Conservation (phyloP, 2,113 vertebrate species). For the Andinoacara biseriatus region DNA sequence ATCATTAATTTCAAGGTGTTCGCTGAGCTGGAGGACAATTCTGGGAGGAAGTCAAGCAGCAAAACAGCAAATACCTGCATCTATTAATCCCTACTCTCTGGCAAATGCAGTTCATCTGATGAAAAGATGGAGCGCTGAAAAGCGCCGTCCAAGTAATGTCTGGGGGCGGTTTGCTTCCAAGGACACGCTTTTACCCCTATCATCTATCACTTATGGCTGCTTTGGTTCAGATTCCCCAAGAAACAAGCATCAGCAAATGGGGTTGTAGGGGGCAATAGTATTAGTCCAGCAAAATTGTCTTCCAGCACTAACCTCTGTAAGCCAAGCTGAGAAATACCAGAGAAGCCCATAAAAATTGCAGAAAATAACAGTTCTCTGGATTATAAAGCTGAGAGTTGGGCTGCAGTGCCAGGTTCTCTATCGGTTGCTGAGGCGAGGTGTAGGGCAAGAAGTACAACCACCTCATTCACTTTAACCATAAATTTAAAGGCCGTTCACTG, state of each 20-base stretch:
- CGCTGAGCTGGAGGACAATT: slow-evolving; percentile 55
- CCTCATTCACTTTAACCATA: slow-evolving; percentile 40
- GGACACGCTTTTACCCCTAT: neutral
- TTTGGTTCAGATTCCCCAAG: slow-evolving; percentile 32
- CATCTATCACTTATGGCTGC: slow-evolving; percentile 46
- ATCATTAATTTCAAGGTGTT: slow-evolving; percentile 72
- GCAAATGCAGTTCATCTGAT: slow-evolving; percentile 8
- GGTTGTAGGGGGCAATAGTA: neutral
- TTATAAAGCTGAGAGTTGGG: slow-evolving; percentile 20
- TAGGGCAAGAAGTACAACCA: slow-evolving; percentile 24
- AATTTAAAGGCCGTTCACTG: slow-evolving; percentile 12
- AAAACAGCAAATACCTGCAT: slow-evolving; percentile 48
- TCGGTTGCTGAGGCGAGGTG: neutral
- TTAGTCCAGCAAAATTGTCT: slow-evolving; percentile 11
- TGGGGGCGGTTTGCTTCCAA: neutral
- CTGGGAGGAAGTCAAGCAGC: slow-evolving; percentile 63
- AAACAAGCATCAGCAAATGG: slow-evolving; percentile 21
- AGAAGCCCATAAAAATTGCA: slow-evolving; percentile 31
- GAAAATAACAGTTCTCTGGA: slow-evolving; percentile 22
- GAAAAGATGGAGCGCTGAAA: slow-evolving; percentile 27
- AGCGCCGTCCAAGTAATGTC: neutral
- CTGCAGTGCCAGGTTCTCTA: slow-evolving; percentile 8
- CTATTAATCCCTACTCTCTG: slow-evolving; percentile 32
- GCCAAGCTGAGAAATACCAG: slow-evolving; percentile 53
- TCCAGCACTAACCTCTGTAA: neutral